phyloP scores from a whole-genome alignment of 2,797 vertebrate genomes.

The Eutrigla gurnardus region DNA sequence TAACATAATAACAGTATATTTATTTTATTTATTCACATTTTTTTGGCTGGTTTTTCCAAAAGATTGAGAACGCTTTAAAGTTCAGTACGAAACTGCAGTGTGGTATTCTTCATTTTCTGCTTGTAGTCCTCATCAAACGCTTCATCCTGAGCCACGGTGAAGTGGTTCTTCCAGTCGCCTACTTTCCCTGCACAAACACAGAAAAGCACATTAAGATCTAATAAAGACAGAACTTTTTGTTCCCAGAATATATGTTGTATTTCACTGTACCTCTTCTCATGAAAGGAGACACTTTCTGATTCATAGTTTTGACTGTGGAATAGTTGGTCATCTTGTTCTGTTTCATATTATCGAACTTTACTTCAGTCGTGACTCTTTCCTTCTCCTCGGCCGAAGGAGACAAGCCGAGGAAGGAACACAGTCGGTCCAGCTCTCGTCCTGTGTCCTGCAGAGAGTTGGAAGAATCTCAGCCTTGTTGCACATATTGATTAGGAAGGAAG shows the following conservation, averaged over 20 bases:
- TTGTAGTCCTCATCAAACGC: constrained; percentile 73
- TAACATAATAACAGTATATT: no score
- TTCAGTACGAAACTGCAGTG: constrained; percentile 48
- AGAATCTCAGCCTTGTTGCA: constrained; percentile 1
- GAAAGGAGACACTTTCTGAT: constrained; percentile 86
- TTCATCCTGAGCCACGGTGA: constrained; percentile 71
- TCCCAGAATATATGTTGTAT: neutral
- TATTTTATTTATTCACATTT: no score
- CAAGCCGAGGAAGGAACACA: constrained; percentile 84
- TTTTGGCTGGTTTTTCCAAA: no score
- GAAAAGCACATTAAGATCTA: neutral
- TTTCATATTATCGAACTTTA: constrained; percentile 87
- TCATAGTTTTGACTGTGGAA: constrained; percentile 71
- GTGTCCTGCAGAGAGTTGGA: constrained; percentile 76
- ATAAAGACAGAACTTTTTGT: no score
- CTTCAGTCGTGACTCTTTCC: constrained; percentile 69
- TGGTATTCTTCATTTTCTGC: constrained; percentile 64
- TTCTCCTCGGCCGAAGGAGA: constrained; percentile 73
- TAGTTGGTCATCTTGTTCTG: constrained; percentile 87
- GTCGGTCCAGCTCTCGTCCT: constrained; percentile 81
- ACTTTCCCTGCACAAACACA: constrained; percentile 57
- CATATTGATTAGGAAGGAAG: neutral
- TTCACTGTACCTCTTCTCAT: constrained; percentile 89
- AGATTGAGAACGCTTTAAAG: constrained; percentile 7
- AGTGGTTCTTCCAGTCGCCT: constrained; percentile 81